Evolutionary conservation across 2,113 vertebrate species (phyloP), one percentile per base, ranked within the genome.

Genomic region (Toxostoma redivivum): DNA sequence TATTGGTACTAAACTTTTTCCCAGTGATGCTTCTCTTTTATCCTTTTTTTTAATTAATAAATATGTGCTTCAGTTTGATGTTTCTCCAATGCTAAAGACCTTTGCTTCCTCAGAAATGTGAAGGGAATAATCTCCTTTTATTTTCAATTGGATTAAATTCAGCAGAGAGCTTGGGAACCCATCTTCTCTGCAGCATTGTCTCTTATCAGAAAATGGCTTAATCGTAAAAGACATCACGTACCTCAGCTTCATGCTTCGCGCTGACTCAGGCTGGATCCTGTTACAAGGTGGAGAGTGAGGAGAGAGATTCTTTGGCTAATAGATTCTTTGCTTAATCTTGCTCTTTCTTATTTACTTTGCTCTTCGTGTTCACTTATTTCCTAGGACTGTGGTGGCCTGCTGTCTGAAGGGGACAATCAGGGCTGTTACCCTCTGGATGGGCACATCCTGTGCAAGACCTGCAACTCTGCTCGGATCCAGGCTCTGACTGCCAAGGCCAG

Each of bases 371-470:
- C 57, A 47, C 64, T 28, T 82, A 64, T 96, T 76, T 86, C 86
- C 60, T 96, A 99, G 99, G 99, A 99, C 94, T 99, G 99, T 71
- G 99, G 99, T 38, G 98, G 98, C 50, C 99, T 99, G 86, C 98
- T 99, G 37, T 99, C 99, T 30, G 99, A 99, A 97, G 99, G 99
- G 8, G 99, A 99, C 90, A 99, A 99, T 97, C 99, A 99, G 97
- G 99, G 99, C 97, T 99, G 99, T 97, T 99, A 99, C 97, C 99
- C 99, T 42, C 97, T 99, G 98, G 99, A 99, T 1, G 99, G 99
- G 82, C 99, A 99, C 89, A 98, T 99, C 97, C 99, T 99, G 88
- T 99, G 99, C 98, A 99, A 99, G 98, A 98, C 98, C 97, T 99
- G 99, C 98, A 99, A 99, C 98, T 98, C 98, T 35, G 97, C 97